Evolutionary conservation across 1,140 invertebrate species (phyloP).

Genomic region (Sarcophaga peregrina): DNA sequence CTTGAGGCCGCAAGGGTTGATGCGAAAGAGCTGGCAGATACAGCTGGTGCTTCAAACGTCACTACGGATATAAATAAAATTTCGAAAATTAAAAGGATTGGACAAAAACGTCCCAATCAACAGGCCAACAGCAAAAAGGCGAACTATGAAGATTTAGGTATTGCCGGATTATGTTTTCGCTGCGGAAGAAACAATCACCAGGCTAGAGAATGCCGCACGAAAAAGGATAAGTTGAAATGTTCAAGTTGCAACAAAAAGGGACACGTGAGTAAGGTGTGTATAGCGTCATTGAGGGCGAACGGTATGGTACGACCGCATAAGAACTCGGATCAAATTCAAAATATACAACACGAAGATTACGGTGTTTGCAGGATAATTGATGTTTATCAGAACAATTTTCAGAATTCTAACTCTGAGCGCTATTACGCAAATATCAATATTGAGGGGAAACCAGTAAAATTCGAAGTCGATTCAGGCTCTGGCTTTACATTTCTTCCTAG

Average conservation of each 20-base stretch:
- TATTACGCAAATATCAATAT: conserved; percentile 6
- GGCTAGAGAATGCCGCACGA: conserved; percentile 1
- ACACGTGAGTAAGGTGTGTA: conserved; percentile 1
- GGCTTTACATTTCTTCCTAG: conserved; percentile 22
- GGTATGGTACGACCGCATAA: background rate
- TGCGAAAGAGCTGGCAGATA: background rate
- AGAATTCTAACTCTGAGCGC: background rate
- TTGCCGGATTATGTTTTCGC: conserved; percentile 22
- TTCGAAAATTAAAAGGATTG: background rate
- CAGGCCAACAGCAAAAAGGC: background rate
- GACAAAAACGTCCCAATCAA: background rate
- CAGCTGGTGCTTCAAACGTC: background rate
- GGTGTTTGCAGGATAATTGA: conserved; percentile 2
- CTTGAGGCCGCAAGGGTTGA: background rate
- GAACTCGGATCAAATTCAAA: background rate
- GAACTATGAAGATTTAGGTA: conserved; percentile 1
- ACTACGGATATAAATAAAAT: background rate
- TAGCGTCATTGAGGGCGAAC: background rate
- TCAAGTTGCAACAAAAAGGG: background rate
- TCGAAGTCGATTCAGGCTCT: conserved; percentile 9
- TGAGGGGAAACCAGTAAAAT: conserved; percentile 18
- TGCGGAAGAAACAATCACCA: conserved; percentile 6
- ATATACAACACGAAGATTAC: background rate
- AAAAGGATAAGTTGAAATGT: background rate
- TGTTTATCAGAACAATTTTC: conserved; percentile 7